Evolutionary conservation across 2,888 invertebrate genomes (phyloP).

Genomic region (Ryuthela nishihirai): DNA sequence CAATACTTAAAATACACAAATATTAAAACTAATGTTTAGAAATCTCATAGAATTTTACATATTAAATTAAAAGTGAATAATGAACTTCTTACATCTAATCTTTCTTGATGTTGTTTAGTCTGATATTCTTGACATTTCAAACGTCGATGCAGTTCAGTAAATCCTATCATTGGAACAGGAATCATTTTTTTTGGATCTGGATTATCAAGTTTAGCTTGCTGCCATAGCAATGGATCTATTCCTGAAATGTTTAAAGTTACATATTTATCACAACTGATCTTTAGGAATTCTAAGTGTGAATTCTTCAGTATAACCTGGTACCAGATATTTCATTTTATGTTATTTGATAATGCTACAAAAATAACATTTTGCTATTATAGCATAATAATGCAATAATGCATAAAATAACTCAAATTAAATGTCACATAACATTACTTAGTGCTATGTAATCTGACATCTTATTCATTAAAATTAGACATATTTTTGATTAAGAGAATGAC

Average conservation of each 20-base stretch:
- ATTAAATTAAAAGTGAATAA: not conserved
- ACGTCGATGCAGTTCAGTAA: conserved; percentile 65
- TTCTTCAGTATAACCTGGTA: too few species aligned
- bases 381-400: too few species aligned
- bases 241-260: conserved; percentile 62
- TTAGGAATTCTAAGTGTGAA: too few species aligned
- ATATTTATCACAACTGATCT: too few species aligned
- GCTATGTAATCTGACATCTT: too few species aligned
- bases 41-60: not conserved
- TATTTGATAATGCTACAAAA: too few species aligned
- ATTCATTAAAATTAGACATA: too few species aligned
- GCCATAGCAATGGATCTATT: conserved; percentile 91
- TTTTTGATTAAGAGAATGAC: too few species aligned
- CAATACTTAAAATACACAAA: conserved; percentile 13
- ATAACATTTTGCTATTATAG: too few species aligned
- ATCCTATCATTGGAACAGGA: conserved; percentile 92
- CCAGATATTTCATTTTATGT: too few species aligned
- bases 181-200: conserved; percentile 85
- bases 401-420: too few species aligned
- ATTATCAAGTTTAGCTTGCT: conserved; percentile 92
- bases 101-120: conserved; percentile 74
- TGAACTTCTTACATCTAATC: conserved; percentile 66
- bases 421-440: too few species aligned
- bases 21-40: not conserved
- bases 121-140: conserved; percentile 66